Evolutionary conservation across 2,797 vertebrate species (phyloP).

Genomic region (Sebastolobus altivelis): DNA sequence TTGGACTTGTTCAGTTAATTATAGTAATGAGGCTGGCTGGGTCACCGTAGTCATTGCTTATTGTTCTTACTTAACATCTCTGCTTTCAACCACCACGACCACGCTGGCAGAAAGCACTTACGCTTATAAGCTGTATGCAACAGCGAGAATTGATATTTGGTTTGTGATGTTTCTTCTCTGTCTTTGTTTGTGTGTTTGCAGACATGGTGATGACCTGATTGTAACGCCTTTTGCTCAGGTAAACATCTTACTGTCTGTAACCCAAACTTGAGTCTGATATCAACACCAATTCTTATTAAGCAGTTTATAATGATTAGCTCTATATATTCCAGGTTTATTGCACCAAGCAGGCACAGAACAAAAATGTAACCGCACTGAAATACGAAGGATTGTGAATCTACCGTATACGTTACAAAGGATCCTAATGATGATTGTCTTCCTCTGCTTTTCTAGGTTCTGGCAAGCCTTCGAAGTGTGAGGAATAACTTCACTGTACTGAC

Average conservation of each 20-base stretch:
- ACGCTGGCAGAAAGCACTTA: not conserved
- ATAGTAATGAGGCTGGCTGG: slow-evolving; percentile 12
- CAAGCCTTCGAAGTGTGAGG: slow-evolving; percentile 96
- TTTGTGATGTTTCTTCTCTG: not conserved
- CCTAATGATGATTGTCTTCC: not conserved
- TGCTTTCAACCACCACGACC: not conserved
- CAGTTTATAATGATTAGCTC: not conserved
- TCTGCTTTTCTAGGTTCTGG: slow-evolving; percentile 89
- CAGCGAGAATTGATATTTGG: not conserved
- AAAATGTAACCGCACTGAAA: not conserved
- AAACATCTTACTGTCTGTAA: slow-evolving; percentile 48
- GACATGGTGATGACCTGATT: slow-evolving; percentile 99
- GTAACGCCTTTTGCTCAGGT: slow-evolving; percentile 99
- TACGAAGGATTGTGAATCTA: not conserved
- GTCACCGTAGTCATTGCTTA: slow-evolving; percentile 5
- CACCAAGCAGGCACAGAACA: not conserved
- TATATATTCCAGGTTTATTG: not conserved
- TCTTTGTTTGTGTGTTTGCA: slow-evolving; percentile 65
- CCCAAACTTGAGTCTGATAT: not conserved
- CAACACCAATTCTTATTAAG: not conserved
- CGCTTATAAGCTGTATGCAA: not conserved
- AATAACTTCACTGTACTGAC: slow-evolving; percentile 97
- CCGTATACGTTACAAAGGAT: not conserved
- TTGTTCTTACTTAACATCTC: slow-evolving; percentile 9
- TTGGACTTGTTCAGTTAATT: slow-evolving; percentile 26